These are phyloP conservation scores for Icerya purchasi DNA, from an alignment of 2,888 invertebrate species.

Conservation along the genomic window DNA sequence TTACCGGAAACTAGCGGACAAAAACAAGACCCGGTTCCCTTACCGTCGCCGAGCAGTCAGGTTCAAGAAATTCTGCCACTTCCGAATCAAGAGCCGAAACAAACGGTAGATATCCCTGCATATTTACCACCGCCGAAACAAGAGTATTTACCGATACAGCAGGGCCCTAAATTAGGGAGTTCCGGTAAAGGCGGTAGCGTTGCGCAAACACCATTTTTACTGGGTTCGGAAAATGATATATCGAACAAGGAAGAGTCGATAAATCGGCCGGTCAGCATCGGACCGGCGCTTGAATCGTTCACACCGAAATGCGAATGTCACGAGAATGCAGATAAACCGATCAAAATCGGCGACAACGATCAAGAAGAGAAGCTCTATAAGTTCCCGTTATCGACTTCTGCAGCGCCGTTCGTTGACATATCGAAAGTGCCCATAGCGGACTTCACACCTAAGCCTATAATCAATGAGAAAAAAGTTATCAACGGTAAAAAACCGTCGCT, in stretches of 20 bases:
- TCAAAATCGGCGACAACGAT: too few relatives aligned
- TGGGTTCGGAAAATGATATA: neutral
- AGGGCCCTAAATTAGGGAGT: neutral
- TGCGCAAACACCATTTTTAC: neutral
- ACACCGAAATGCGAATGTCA: neutral
- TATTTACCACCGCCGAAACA: neutral
- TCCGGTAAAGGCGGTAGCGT: neutral
- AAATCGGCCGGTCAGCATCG: neutral
- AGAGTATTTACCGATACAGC: neutral
- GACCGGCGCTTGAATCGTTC: neutral
- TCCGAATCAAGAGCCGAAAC: neutral
- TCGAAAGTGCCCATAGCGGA: neutral
- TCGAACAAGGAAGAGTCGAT: neutral
- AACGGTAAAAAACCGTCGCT: too few relatives aligned
- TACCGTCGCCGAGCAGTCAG: too few relatives aligned
- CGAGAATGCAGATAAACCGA: neutral
- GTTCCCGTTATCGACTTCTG: neutral
- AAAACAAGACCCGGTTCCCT: neutral
- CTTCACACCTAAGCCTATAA: neutral
- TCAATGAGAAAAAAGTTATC: neutral
- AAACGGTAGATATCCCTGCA: neutral
- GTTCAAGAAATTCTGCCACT: neutral
- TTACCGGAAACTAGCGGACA: neutral
- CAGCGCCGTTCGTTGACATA: neutral
- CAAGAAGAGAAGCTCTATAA: too few relatives aligned